phyloP scores from a whole-genome alignment of 1,140 invertebrate species.

The Hyphantria cunea region DNA sequence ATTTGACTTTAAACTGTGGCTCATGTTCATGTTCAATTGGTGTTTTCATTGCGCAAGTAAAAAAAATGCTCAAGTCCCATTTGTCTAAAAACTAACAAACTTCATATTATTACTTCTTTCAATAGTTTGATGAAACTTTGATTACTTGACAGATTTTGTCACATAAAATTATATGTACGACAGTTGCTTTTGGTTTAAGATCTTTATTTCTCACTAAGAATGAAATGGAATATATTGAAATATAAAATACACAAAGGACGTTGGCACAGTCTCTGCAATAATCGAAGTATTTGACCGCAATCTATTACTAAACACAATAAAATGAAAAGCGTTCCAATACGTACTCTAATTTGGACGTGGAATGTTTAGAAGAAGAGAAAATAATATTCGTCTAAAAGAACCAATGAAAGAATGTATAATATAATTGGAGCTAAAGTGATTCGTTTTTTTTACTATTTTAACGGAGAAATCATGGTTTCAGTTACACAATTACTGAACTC shows the following conservation, averaged over 20 bases:
- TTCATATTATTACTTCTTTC: no score
- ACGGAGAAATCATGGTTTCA: no score
- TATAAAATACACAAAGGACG: slow-evolving; percentile 17
- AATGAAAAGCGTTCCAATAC: slow-evolving; percentile 7
- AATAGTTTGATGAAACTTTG: no score
- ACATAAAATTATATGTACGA: slow-evolving; percentile 11
- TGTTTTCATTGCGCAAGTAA: no score
- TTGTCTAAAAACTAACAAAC: no score
- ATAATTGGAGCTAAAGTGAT: slow-evolving; percentile 6
- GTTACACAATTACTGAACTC: slow-evolving; percentile 4
- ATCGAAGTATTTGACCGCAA: slow-evolving; percentile 35
- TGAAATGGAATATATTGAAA: slow-evolving; percentile 13
- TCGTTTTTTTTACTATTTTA: no score
- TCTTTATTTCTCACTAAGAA: no score
- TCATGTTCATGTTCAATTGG: no score
- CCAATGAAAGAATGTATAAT: no score
- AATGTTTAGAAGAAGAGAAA: not conserved
- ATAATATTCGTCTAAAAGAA: no score
- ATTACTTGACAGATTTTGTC: slow-evolving; percentile 5
- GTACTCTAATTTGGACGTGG: slow-evolving; percentile 4
- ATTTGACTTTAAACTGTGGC: no score
- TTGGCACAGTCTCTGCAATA: slow-evolving; percentile 32
- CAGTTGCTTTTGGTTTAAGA: not conserved
- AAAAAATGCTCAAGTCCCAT: no score
- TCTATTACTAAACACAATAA: slow-evolving; percentile 22